Conservation (phyloP, 2,888 invertebrate genomes). For the Volucella bombylans region DNA sequence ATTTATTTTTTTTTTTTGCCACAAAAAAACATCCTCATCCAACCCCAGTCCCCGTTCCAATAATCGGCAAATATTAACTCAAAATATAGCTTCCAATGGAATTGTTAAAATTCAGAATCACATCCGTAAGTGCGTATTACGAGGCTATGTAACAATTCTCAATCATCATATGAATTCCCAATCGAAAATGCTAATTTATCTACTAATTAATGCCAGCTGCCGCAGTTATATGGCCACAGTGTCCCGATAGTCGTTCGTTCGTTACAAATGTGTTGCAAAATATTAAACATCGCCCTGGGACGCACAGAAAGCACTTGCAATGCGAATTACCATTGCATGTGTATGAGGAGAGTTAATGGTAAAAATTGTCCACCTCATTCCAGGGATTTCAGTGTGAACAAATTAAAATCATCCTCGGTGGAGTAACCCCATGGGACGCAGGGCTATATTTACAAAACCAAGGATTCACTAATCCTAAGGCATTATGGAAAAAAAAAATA, state of each 20-base stretch:
- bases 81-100: background rate
- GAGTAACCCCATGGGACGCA: conserved; percentile 65
- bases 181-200: conserved; percentile 72
- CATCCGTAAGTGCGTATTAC: conserved; percentile 19
- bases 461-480: background rate
- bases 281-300: conserved; percentile 70
- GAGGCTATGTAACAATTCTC: conserved; percentile 43
- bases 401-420: conserved; percentile 52
- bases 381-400: background rate
- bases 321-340: background rate
- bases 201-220: conserved; percentile 70
- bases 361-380: background rate
- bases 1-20: no score
- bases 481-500: background rate
- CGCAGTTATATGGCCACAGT: conserved; percentile 6
- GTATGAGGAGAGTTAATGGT: conserved; percentile 32
- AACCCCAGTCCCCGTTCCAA: background rate
- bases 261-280: conserved; percentile 55
- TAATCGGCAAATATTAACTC: conserved; percentile 22
- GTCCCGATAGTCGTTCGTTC: background rate
- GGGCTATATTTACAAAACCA: background rate
- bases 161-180: conserved; percentile 68
- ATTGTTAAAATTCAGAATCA: conserved; percentile 3
- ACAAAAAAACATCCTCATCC: background rate
- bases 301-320: background rate